Evolutionary conservation across 2,113 vertebrate species (phyloP).

Genomic region (Chloropsis hardwickii): DNA sequence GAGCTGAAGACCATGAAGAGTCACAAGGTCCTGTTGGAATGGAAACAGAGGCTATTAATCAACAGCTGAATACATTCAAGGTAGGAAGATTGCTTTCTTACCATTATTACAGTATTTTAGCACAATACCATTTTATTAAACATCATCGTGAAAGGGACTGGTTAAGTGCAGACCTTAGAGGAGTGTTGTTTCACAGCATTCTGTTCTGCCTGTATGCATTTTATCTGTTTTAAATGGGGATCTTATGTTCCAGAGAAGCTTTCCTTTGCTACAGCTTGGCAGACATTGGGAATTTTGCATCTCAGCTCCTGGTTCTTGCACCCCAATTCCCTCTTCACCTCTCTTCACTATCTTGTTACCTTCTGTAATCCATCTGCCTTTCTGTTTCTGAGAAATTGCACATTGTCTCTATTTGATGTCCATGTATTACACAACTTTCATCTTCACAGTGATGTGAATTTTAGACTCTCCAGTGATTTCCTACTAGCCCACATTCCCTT

Average conservation of each 20-base stretch:
- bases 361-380: not conserved
- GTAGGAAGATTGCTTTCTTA: conserved; percentile 71
- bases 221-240: not conserved
- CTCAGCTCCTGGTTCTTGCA: not conserved
- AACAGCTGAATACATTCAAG: conserved; percentile 91
- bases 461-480: not conserved
- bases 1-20: conserved; percentile 84
- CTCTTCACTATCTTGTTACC: not conserved
- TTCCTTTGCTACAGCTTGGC: not conserved
- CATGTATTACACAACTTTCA: not conserved
- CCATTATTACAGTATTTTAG: not conserved
- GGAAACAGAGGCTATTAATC: conserved; percentile 94
- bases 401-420: not conserved
- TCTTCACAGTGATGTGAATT: not conserved
- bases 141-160: not conserved
- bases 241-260: not conserved
- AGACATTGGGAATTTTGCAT: not conserved
- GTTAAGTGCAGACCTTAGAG: not conserved
- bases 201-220: not conserved
- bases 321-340: not conserved
- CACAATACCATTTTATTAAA: not conserved
- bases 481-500: not conserved
- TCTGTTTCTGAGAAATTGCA: not conserved
- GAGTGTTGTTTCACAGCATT: not conserved
- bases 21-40: conserved; percentile 90